phyloP scores from a whole-genome alignment of 2,888 invertebrate species.

The Calliopum simillimum region DNA sequence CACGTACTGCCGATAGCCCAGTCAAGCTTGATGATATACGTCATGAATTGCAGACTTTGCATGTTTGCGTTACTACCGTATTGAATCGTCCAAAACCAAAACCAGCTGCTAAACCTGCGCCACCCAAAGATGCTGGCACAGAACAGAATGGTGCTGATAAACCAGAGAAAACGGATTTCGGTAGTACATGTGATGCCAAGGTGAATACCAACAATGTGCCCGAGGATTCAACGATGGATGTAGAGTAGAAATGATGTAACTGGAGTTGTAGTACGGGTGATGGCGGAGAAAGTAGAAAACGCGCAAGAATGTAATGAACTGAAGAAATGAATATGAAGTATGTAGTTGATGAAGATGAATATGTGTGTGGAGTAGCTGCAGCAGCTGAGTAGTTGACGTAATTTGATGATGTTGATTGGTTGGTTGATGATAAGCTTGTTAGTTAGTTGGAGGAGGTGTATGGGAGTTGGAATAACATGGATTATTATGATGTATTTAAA shows the following conservation, averaged over 20 bases:
- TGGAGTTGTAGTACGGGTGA: slow-evolving; percentile 38
- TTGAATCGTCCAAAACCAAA: slow-evolving; percentile 94
- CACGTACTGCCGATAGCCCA: slow-evolving; percentile 80
- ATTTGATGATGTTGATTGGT: not conserved
- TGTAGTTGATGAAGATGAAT: not conserved
- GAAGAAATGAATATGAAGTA: slow-evolving; percentile 20
- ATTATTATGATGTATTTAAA: no score
- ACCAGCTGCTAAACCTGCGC: slow-evolving; percentile 68
- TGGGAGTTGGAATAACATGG: no score
- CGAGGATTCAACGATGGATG: slow-evolving; percentile 63
- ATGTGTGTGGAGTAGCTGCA: not conserved
- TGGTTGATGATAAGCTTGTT: slow-evolving; percentile 6
- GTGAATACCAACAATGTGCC: slow-evolving; percentile 50
- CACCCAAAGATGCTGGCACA: slow-evolving; percentile 54
- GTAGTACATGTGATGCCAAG: slow-evolving; percentile 41
- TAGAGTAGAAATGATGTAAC: slow-evolving; percentile 54
- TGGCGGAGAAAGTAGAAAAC: slow-evolving; percentile 34
- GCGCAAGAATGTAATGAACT: slow-evolving; percentile 27
- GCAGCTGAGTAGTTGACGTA: slow-evolving; percentile 1
- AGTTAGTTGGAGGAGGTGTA: not conserved
- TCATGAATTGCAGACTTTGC: slow-evolving; percentile 76
- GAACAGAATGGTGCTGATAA: slow-evolving; percentile 52
- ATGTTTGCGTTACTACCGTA: slow-evolving; percentile 75
- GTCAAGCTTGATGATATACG: slow-evolving; percentile 84
- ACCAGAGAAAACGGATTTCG: slow-evolving; percentile 36